Evolutionary conservation across 2,113 vertebrate species (phyloP), one percentile per base, ranked within the genome.

Genomic region (Edolisoma coerulescens): DNA sequence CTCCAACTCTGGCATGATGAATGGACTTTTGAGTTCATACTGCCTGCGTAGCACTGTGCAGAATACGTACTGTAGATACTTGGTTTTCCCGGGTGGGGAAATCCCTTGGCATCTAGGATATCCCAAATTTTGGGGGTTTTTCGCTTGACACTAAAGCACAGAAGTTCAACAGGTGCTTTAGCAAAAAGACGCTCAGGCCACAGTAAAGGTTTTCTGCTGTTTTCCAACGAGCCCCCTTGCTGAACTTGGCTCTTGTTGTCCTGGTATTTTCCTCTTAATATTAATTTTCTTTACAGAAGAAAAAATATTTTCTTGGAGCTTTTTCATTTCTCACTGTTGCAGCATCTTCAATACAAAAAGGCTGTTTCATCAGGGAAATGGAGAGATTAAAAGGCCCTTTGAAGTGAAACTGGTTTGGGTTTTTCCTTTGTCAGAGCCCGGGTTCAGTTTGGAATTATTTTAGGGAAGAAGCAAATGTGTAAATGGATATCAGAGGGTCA

Each of bases 361-460:
- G 45, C 60, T 2, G 13, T 92, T 94, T 94, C 89, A 93, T 89
- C 92, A 59, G 78, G 76, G 76, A 22, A 60, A 87, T 41, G 10
- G 61, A 57, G 86, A 93, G 96, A 95, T 96, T 93, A 96, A 96
- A 96, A 90, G 87, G 49, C 75, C 59, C 94, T 96, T 97, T 96
- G 91, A 97, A 93, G 94, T 95, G 89, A 90, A 95, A 95, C 96
- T 61, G 83, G 61, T 96, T 95, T 92, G 86, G 84, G 39, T 93
- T 91, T 96, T 75, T 47, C 35, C 90, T 95, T 96, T 95, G 93
- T 95, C 84, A 70, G 75, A 83, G 85, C 85, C 82, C 13, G 79
- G 71, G 60, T 90, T 94, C 59, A 84, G 61, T 94, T 74, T 92
- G 88, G 92, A 93, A 94, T 97, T 84, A 93, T 90, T 96, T 96